Conservation (phyloP, 2,888 invertebrate species). For the Carcina quercana region DNA sequence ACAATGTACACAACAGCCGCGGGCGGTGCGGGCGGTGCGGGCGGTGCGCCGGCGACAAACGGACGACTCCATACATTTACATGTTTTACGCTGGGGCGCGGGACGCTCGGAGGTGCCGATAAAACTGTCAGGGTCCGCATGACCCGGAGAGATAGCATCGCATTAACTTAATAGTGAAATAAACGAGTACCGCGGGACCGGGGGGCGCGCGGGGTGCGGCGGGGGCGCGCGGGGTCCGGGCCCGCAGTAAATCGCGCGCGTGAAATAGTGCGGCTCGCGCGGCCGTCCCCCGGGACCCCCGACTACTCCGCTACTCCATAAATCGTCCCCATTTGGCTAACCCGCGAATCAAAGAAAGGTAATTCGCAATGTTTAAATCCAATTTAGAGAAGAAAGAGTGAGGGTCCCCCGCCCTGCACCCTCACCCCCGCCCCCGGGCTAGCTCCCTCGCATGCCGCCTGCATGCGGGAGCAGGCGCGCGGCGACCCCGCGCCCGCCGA, state of each 20-base stretch:
- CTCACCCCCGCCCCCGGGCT: constrained; percentile 8
- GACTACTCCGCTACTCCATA: constrained; percentile 44
- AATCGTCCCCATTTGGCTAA: constrained; percentile 66
- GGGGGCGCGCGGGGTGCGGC: constrained; percentile 27
- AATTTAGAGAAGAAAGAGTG: constrained; percentile 40
- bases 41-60: no score
- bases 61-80: no score
- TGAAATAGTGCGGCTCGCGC: constrained; percentile 27
- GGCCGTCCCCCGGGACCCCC: constrained; percentile 16
- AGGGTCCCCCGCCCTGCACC: constrained; percentile 25
- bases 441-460: neutral
- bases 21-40: no score
- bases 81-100: no score
- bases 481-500: neutral
- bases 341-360: constrained; percentile 68
- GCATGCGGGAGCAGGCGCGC: neutral
- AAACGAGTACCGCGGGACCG: no score
- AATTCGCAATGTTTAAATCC: constrained; percentile 70
- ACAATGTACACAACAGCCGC: no score
- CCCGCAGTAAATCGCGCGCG: constrained; percentile 46
- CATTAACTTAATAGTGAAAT: constrained; percentile 51
- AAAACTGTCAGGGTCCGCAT: neutral
- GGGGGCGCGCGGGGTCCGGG: constrained; percentile 27
- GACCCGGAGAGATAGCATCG: constrained; percentile 62
- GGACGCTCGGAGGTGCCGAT: neutral